A percentile compares a stretch with the other conserved stretches of the same genome.
These are phyloP conservation scores for Garra rufa DNA, from an alignment of 2,113 vertebrate genomes.

Conservation along the genomic window DNA sequence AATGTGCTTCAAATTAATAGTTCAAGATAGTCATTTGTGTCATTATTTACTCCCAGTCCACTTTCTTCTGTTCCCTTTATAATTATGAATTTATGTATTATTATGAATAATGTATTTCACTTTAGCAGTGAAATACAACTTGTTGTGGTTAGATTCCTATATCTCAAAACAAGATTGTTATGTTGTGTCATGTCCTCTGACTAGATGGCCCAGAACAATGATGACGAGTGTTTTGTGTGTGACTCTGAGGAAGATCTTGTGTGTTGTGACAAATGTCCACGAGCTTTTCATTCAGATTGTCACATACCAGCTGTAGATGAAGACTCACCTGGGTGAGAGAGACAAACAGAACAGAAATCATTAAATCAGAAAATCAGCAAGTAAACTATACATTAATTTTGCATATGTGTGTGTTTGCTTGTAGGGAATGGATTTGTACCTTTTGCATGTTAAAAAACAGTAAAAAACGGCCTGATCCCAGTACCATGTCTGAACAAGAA, in stretches of 20 bases:
- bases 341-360: conserved; percentile 19
- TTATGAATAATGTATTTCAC: no score
- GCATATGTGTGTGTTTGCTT: conserved; percentile 47
- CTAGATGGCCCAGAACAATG: conserved; percentile 69
- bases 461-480: no score
- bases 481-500: conserved; percentile 4
- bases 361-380: not conserved
- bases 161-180: not conserved
- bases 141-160: no score
- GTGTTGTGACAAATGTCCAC: conserved; percentile 72
- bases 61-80: no score
- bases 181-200: not conserved
- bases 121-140: no score
- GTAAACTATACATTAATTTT: no score
- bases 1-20: no score
- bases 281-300: conserved; percentile 74
- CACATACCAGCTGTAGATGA: conserved; percentile 68
- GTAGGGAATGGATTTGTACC: conserved; percentile 73
- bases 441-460: conserved; percentile 63
- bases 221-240: conserved; percentile 74
- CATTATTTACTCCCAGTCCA: no score
- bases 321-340: conserved; percentile 18
- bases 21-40: no score
- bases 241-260: conserved; percentile 51
- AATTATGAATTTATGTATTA: no score